Percentiles rank a stretch among this genome's conserved stretches.
phyloP scores from a whole-genome alignment of 2,797 vertebrate species.

The Ctenosaura bakeri region DNA sequence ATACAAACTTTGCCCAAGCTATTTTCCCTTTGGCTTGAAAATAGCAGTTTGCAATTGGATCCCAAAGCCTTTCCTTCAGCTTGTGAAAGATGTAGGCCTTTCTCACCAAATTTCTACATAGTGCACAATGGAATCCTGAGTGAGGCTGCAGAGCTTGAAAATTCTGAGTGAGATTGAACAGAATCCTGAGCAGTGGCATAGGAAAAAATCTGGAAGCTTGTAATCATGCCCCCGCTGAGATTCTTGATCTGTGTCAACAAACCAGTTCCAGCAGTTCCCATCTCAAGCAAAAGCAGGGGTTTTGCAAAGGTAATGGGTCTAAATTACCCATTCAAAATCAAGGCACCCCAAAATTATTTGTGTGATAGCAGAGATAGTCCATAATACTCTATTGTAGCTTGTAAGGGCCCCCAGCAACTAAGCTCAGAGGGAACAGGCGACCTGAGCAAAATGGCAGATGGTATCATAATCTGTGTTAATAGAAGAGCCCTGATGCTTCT shows the following conservation, averaged over 20 bases:
- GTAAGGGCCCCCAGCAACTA: neutral
- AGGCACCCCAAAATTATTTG: neutral
- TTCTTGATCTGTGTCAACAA: neutral
- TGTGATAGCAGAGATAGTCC: neutral
- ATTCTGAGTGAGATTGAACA: neutral
- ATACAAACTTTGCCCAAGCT: neutral
- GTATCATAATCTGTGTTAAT: neutral
- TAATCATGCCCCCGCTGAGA: neutral
- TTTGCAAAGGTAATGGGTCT: neutral
- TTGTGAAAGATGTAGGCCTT: neutral
- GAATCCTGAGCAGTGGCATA: neutral
- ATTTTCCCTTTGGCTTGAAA: neutral
- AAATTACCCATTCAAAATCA: neutral
- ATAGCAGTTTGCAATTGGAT: neutral
- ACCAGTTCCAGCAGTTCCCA: neutral
- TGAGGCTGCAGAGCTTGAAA: neutral
- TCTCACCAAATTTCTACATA: neutral
- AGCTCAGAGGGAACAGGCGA: neutral
- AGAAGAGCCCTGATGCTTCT: neutral
- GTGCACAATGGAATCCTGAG: neutral
- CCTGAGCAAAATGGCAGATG: neutral
- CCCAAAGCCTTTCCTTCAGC: no score
- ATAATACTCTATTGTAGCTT: neutral
- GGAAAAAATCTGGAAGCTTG: neutral
- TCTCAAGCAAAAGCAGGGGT: neutral